A percentile compares a stretch with the other conserved stretches of the same genome.
Evolutionary conservation across 2,888 invertebrate species (phyloP).

Genomic region (Dastarcus helophoroides): DNA sequence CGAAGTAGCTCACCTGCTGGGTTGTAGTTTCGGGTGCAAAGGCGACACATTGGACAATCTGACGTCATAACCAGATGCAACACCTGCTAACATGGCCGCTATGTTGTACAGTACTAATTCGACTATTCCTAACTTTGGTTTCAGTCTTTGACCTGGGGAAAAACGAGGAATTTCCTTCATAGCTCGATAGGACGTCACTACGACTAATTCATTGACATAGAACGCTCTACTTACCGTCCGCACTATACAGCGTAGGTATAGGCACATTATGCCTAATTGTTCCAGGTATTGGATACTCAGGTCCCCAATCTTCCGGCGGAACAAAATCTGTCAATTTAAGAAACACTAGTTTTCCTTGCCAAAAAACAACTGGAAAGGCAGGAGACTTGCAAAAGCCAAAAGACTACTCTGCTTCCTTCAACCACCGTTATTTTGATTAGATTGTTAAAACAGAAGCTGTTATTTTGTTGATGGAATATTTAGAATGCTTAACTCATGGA

Average conservation of each 20-base stretch:
- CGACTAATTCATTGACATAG: slow-evolving; percentile 3
- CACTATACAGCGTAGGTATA: slow-evolving; percentile 71
- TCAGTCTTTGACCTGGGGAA: slow-evolving; percentile 40
- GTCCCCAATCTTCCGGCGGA: slow-evolving; percentile 50
- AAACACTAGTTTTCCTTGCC: too few relatives aligned
- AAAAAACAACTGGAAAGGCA: too few relatives aligned
- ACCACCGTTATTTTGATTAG: too few relatives aligned
- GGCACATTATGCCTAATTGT: slow-evolving; percentile 51
- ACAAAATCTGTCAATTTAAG: slow-evolving; percentile 36
- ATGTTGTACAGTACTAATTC: slow-evolving; percentile 80
- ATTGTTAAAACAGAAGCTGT: too few relatives aligned
- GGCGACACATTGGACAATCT: slow-evolving; percentile 77
- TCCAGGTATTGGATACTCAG: slow-evolving; percentile 47
- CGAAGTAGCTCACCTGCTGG: slow-evolving; percentile 43
- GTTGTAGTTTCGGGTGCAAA: slow-evolving; percentile 67
- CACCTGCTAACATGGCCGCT: slow-evolving; percentile 81
- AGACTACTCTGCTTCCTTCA: too few relatives aligned
- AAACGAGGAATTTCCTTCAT: too few relatives aligned
- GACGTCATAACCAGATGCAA: slow-evolving; percentile 87
- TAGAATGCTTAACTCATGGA: too few relatives aligned
- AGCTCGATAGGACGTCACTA: background rate
- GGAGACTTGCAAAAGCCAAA: too few relatives aligned
- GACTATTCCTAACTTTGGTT: slow-evolving; percentile 60
- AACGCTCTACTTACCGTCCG: slow-evolving; percentile 46
- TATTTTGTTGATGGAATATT: too few relatives aligned